Base-by-base conservation (phyloP, 1,140 invertebrate species). In the Capitella teleta region DNA sequence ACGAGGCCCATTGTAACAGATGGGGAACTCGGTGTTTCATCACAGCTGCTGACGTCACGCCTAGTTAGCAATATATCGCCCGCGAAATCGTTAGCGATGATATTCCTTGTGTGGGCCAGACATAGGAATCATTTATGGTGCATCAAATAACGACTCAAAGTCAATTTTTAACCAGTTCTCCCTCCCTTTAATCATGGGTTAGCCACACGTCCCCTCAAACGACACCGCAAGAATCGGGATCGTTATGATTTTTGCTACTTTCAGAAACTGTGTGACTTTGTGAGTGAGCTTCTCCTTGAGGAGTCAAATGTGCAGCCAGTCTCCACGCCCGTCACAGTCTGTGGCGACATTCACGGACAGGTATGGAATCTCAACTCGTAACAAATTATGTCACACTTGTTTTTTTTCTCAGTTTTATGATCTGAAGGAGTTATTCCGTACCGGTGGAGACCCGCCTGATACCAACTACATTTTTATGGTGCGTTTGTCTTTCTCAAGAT, bases 271-370 rank as follows among this genome's bases (percentile, higher is more conserved):
- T 72, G 69, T 63, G 69, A 72, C 41, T 63, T 65, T 59, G 67
- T 70, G 6, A 68, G 66, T 60, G 67, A 79, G 95, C 53, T 99
- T 56, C 78, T 99, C 19, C 85, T 98, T 4, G 94, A 99, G 79
- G 96, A 99, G 76, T 95, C 92, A 56, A 99, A 99, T 76, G 95
- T 99, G 10, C 96, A 99, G 70, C 79, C 92, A 64, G 93, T 98
- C 12, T 92, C 97, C 70, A 91, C 92, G 38, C 96, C 95, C 49
- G 95, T 99, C 23, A 98, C 94, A 47, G 93, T 98, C 36, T 99
- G 96, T 77, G 96, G 96, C 47, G 96, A 99, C 72, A 98, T 99
- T 55, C 96, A 99, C 74, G 96, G 96, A 12, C 96, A 99, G 66
- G 67, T 71, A 52, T 40, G 55, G 34, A n/a, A 14, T 41, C 21